Evolutionary conservation across 2,113 vertebrate genomes (phyloP), one percentile per base, ranked within the genome.

Genomic region (Terrapene triunguis): DNA sequence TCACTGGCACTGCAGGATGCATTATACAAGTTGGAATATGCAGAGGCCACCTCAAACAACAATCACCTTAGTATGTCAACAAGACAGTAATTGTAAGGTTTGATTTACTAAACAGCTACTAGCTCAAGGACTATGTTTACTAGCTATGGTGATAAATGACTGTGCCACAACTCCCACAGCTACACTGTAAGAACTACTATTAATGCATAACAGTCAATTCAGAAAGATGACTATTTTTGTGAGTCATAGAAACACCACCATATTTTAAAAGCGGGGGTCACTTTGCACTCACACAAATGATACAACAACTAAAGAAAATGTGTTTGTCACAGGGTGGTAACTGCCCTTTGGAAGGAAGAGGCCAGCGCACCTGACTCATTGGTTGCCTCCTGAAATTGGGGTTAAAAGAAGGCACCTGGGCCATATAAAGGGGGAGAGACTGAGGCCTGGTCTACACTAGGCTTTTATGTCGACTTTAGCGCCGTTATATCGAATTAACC

Each of bases 131-230:
- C 16, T 65, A 65, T 8, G 32, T 16, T 65, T 65, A 65, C 32
- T 69, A 69, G 65, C 35, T 50, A 14, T 84, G 55, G 32, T 0
- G 4, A 42, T 42, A 78, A 54, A 29, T 7, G 25, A n/a, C 57
- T 16, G 48, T 0, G 1, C 2, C 42, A 62, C 69, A 59, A 10
- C 32, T 11, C 25, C 35, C 1, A 8, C 38, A 27, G 55, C 44
- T 29, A 74, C 0, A 0, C 38, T 54, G 7, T 11, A 32, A 44
- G 76, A 80, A 57, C 42, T 1, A 35, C 44, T 1, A 21, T n/a
- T 32, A n/a, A 80, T 2, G 42, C 1, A 8, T 19, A 51, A 2
- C 44, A 25, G 51, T 21, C 89, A 27, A 24, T 12, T 35, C 65
- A 65, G 54, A 59, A 27, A 55, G 38, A 76, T 35, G 32, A 8